Evolutionary conservation across 2,888 invertebrate species (phyloP).

Genomic region (Dichetophora obliterata): DNA sequence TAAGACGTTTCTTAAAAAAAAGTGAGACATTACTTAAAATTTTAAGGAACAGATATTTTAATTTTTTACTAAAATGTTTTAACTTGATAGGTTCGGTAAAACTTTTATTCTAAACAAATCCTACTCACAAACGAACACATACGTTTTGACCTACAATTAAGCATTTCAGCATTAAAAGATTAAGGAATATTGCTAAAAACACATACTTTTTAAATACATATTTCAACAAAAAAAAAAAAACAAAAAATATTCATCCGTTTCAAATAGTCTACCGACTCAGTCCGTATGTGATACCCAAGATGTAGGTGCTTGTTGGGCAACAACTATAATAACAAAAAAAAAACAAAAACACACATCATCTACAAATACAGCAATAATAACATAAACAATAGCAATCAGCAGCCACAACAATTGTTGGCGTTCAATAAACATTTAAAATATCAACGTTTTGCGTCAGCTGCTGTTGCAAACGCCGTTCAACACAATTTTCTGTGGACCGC

Average conservation of each 20-base stretch:
- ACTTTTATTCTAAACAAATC: too few relatives aligned
- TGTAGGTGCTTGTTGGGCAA: background rate
- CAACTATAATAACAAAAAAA: background rate
- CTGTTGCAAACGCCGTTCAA: background rate
- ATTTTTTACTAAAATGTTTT: too few relatives aligned
- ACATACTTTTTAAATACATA: conserved; percentile 18
- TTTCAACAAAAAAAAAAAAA: conserved; percentile 6
- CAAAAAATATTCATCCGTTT: background rate
- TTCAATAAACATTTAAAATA: background rate
- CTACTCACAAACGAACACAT: too few relatives aligned
- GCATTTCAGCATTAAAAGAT: background rate
- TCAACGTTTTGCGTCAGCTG: background rate
- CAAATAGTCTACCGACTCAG: too few relatives aligned
- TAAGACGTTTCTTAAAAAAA: too few relatives aligned
- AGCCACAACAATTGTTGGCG: conserved; percentile 10
- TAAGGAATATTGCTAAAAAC: conserved; percentile 19
- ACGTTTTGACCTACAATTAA: background rate
- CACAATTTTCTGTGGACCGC: too few relatives aligned
- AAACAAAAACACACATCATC: too few relatives aligned
- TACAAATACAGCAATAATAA: too few relatives aligned
- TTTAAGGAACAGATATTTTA: too few relatives aligned
- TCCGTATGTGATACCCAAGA: too few relatives aligned
- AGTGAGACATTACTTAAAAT: too few relatives aligned
- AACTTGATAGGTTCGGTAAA: too few relatives aligned
- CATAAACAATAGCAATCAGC: background rate